These are phyloP conservation scores for Verasper variegatus DNA, from an alignment of 2,113 vertebrate genomes.

Conservation along the genomic window DNA sequence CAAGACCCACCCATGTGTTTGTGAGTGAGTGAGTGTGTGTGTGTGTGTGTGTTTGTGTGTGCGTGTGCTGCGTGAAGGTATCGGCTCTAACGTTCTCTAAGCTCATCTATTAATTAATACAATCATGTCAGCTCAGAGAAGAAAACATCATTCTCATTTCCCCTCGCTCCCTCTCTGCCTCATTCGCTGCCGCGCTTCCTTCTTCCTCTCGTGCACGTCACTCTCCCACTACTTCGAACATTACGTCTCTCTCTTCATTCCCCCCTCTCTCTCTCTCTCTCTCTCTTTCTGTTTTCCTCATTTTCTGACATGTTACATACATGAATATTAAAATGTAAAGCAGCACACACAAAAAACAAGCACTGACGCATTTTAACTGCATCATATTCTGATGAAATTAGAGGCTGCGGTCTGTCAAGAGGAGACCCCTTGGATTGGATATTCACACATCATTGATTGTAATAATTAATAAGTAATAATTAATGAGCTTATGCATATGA, in stretches of 20 bases:
- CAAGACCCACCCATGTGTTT: constrained; percentile 63
- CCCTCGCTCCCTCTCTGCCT: constrained; percentile 26
- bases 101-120: constrained; percentile 75
- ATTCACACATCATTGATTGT: constrained; percentile 34
- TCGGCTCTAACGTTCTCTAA: constrained; percentile 53
- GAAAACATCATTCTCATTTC: constrained; percentile 64
- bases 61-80: constrained; percentile 37
- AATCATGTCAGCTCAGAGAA: constrained; percentile 67
- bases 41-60: constrained; percentile 16
- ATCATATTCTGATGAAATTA: constrained; percentile 5
- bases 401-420: constrained; percentile 9
- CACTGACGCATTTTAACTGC: background rate
- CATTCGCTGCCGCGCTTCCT: background rate
- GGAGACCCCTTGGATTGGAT: constrained; percentile 23
- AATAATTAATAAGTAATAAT: constrained; percentile 54
- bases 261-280: background rate
- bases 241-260: background rate
- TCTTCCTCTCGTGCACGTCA: background rate
- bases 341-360: constrained; percentile 1
- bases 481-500: constrained; percentile 64
- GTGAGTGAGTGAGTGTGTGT: constrained; percentile 17
- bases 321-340: constrained; percentile 27
- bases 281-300: background rate
- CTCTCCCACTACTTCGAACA: background rate
- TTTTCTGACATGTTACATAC: constrained; percentile 4